A percentile compares a stretch with the other conserved stretches of the same genome.
phyloP scores from a whole-genome alignment of 2,113 vertebrate species.

The Montifringilla adamsi region DNA sequence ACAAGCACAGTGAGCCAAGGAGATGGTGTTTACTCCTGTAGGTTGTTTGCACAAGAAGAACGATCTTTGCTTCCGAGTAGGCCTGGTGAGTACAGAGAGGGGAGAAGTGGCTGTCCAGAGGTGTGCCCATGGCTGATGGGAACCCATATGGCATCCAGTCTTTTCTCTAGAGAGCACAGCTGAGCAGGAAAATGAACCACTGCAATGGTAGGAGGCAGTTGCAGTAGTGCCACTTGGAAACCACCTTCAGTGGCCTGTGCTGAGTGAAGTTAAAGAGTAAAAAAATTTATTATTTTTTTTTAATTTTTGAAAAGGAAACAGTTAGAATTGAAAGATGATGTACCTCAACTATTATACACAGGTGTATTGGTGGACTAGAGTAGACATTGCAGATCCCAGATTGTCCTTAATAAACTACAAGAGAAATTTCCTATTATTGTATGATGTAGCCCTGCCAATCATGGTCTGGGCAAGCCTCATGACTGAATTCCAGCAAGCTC shows the following conservation, averaged over 20 bases:
- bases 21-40: conserved; percentile 6
- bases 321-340: not conserved
- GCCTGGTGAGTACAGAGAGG: not conserved
- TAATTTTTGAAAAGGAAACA: not conserved
- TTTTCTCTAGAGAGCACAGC: not conserved
- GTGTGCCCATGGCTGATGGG: not conserved
- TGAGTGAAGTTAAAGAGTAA: not conserved
- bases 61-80: not conserved
- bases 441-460: not conserved
- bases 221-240: not conserved
- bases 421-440: not conserved
- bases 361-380: not conserved
- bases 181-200: not conserved
- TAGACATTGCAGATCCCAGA: not conserved
- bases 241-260: not conserved
- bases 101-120: not conserved
- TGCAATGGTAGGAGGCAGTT: not conserved
- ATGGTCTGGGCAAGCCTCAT: not conserved
- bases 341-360: not conserved
- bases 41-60: conserved; percentile 50
- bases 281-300: not conserved
- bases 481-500: not conserved
- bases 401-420: not conserved
- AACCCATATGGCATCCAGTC: not conserved
- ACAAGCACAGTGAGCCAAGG: conserved; percentile 5